A percentile compares a stretch with the other conserved stretches of the same genome.
phyloP scores from a whole-genome alignment of 1,140 invertebrate species.

The Zaprionus nigranus region DNA sequence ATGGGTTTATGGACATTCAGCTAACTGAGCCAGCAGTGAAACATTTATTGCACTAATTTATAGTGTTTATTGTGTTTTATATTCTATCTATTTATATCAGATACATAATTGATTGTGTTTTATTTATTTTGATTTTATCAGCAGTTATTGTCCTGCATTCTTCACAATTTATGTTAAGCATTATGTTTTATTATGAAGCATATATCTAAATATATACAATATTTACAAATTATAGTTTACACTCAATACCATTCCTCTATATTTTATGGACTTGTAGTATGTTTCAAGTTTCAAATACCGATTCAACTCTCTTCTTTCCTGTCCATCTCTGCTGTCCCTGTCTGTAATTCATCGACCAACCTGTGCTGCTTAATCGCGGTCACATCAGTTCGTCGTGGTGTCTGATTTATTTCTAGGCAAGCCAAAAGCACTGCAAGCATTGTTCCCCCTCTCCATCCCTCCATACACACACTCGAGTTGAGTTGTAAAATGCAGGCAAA shows the following conservation, averaged over 20 bases:
- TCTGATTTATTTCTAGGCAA: slow-evolving; percentile 7
- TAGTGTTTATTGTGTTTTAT: neutral
- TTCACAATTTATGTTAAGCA: too few relatives aligned
- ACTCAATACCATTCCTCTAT: too few relatives aligned
- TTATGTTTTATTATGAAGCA: too few relatives aligned
- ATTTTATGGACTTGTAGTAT: too few relatives aligned
- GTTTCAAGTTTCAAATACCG: too few relatives aligned
- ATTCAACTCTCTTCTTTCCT: neutral
- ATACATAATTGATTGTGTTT: too few relatives aligned
- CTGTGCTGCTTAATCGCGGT: slow-evolving; percentile 1
- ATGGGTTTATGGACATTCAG: neutral
- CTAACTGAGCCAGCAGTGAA: neutral
- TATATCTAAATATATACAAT: too few relatives aligned
- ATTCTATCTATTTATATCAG: too few relatives aligned
- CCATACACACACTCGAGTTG: neutral
- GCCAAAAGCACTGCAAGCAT: neutral
- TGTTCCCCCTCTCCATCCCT: neutral
- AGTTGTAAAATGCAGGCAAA: slow-evolving; percentile 43
- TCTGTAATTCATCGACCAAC: neutral
- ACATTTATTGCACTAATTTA: neutral
- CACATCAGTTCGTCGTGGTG: neutral
- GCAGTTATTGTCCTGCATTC: too few relatives aligned
- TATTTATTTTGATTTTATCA: neutral
- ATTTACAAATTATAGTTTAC: too few relatives aligned
- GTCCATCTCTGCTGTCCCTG: neutral